Evolutionary conservation across 2,797 vertebrate genomes (phyloP), one percentile per base, ranked within the genome.

Genomic region (Sternotherus odoratus): DNA sequence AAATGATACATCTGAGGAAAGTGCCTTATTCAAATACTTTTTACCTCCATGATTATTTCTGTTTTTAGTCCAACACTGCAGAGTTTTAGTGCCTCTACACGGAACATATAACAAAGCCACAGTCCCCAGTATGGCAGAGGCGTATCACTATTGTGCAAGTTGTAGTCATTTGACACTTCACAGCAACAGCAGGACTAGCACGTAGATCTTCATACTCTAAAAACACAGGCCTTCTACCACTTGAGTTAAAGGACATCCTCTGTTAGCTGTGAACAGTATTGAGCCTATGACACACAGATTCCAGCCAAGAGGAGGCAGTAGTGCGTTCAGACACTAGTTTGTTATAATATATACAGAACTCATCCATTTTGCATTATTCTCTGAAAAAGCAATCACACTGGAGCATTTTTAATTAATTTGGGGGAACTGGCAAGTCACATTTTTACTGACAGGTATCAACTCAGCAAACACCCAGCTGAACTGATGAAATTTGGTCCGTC

Each of bases 1-100:
- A 48, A 77, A 82, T 48, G 36, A 4, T 4, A 1, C 23, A 1
- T 49, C 49, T 23, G n/a, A 85, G 79, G 19, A 0, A 1, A 0
- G 0, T 74, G 56, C 33, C 82, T 88, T 83, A 90, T 84, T 85
- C 56, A 53, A 69, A 60, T 23, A 10, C 21, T 72, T 74, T 56
- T 83, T 48, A 16, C 9, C 23, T 1, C 60, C 48, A 78, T 53
- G 39, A 17, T 36, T 72, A 54, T 12, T 56, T 33, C 24, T 39
- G 21, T 49, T 33, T 26, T 50, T 33, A 3, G 11, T 24, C 43
- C 72, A 74, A 48, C 72, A 28, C 72, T 16, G 23, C 28, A 48
- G 26, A 7, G 13, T 74, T 28, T 74, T 12, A n/a, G 30, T 79
- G 77, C 77, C 49, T 26, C 10, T 53, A 43, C 23, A 43, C 26